Evolutionary conservation across 92 coral and sea anemone species (phyloP).

Genomic region (Siderastrea siderea): DNA sequence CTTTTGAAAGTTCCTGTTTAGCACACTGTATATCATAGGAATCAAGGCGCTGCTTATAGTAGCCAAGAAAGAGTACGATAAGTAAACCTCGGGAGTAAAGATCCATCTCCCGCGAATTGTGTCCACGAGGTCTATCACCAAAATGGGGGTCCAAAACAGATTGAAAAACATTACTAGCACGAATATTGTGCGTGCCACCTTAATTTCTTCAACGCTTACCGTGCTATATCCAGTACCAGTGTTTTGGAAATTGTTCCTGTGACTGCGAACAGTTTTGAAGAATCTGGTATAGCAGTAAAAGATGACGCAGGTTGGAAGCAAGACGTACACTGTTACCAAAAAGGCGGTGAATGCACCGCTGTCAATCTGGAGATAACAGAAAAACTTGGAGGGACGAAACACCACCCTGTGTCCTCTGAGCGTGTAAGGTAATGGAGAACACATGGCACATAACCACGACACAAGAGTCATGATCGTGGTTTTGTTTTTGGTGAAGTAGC

Average conservation of each 20-base stretch:
- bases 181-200: constrained; percentile 7
- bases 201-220: background rate
- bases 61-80: constrained; percentile 45
- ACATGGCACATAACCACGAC: background rate
- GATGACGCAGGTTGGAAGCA: constrained; percentile 51
- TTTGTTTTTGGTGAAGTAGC: too few relatives aligned
- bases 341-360: background rate
- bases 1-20: constrained; percentile 41
- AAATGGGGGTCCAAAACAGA: constrained; percentile 59
- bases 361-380: too few relatives aligned
- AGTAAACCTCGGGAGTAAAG: constrained; percentile 46
- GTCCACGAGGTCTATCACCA: constrained; percentile 62
- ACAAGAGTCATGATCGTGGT: too few relatives aligned
- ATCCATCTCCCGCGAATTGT: constrained; percentile 54
- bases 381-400: too few relatives aligned
- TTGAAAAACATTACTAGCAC: constrained; percentile 68
- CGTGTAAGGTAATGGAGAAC: too few relatives aligned
- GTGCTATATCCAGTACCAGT: background rate
- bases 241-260: constrained; percentile 44
- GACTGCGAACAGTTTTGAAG: constrained; percentile 1
- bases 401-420: too few relatives aligned
- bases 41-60: constrained; percentile 57
- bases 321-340: constrained; percentile 34
- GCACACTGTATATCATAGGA: constrained; percentile 64
- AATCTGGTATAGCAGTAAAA: constrained; percentile 50